Evolutionary conservation across 2,888 invertebrate genomes (phyloP).

Genomic region (Heteropelma amictum): DNA sequence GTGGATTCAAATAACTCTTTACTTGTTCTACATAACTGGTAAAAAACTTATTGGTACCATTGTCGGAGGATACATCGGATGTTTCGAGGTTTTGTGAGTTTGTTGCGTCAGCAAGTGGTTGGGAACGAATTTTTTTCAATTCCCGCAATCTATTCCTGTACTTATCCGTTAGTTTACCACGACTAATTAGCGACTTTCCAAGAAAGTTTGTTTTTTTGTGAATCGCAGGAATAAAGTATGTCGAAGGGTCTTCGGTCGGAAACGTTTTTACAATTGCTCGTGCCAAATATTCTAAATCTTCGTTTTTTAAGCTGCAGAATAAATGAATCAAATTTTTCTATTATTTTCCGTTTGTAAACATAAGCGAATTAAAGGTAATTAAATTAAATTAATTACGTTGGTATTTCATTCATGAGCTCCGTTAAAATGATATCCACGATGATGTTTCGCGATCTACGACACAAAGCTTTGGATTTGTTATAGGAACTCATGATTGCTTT

Average conservation of each 20-base stretch:
- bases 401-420: background rate
- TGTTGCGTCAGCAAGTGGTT: background rate
- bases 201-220: background rate
- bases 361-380: background rate
- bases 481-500: background rate
- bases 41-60: no score
- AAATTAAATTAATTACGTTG: background rate
- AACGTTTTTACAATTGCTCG: slow-evolving; percentile 13
- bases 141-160: slow-evolving; percentile 8
- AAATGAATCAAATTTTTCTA: no score
- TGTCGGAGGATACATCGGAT: no score
- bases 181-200: background rate
- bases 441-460: background rate
- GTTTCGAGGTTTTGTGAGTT: no score
- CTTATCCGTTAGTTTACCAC: slow-evolving; percentile 27
- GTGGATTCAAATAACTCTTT: background rate
- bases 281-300: slow-evolving; percentile 8
- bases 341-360: background rate
- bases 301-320: slow-evolving; percentile 25
- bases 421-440: background rate
- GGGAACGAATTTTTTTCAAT: background rate
- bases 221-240: slow-evolving; percentile 11
- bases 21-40: background rate
- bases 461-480: slow-evolving; percentile 5
- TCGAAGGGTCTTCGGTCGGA: slow-evolving; percentile 1